Base-by-base conservation (phyloP, 35 echinoderm and acorn worm species). In the Ophioderma brevispina region DNA sequence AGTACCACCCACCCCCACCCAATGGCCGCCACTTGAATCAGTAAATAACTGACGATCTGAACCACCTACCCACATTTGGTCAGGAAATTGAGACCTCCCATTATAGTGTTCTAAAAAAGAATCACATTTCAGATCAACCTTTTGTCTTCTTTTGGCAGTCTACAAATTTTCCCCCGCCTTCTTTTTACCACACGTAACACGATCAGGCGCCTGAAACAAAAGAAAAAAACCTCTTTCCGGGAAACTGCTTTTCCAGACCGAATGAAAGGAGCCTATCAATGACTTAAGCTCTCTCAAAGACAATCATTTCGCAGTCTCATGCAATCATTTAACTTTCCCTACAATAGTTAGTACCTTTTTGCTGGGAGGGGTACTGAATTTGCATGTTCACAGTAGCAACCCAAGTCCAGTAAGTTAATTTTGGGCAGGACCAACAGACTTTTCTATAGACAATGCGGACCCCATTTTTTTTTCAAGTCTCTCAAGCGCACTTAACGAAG, bases 61-160 rank as follows among this genome's bases (percentile, higher is more conserved):
- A 40, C 31, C 78, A 10, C 1, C 3, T 1, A 80, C 5, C 78
- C 78, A 80, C 18, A 36, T 21, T 40, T 80, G 78, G 5, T 80
- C 78, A 34, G 78, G 34, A 17, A 80, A 13, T 77, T 5, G 36
- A 70, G 5, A 11, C 8, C 14, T 23, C 8, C 39, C 79, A 37
- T n/a, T 81, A n/a, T 25, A 39, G 36, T 81, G 0, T 38, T 36
- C 25, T 17, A 78, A 78, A 78, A 30, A 78, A 55, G 0, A 76
- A 31, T 70, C 89, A 91, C 38, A 55, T 64, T 31, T 52, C 42
- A 84, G 3, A 76, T 91, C 89, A 21, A 70, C n/a, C n/a, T n/a
- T n/a, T 55, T 91, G n/a, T 40, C 39, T 13, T 41, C 89, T 23
- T 18, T 17, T 34, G 56, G 41, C 13, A 91, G 31, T 8, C 64